Percentiles rank a stretch among this genome's conserved stretches.
Evolutionary conservation across 1,140 invertebrate species (phyloP).

Genomic region (Drosophila bocqueti): DNA sequence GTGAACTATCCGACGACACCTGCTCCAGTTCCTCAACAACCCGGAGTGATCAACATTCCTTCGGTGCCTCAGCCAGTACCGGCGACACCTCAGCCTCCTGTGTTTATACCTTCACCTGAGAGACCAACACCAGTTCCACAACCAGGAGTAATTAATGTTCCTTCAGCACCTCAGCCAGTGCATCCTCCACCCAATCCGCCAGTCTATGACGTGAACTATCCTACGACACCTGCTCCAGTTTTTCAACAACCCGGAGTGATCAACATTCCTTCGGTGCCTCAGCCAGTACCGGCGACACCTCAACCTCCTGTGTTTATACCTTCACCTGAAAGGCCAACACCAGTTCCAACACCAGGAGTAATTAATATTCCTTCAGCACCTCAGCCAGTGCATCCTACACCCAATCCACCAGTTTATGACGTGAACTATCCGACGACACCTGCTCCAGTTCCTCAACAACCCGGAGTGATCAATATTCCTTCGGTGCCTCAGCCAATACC

Average conservation of each 20-base stretch:
- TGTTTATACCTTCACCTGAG: neutral
- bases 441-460: slow-evolving; percentile 22
- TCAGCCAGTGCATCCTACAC: slow-evolving; percentile 22
- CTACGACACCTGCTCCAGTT: slow-evolving; percentile 71
- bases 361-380: slow-evolving; percentile 76
- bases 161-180: slow-evolving; percentile 26
- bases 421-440: slow-evolving; percentile 85
- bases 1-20: slow-evolving; percentile 75
- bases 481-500: slow-evolving; percentile 32
- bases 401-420: slow-evolving; percentile 8
- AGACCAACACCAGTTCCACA: slow-evolving; percentile 54
- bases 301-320: slow-evolving; percentile 18
- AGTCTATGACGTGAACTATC: slow-evolving; percentile 81
- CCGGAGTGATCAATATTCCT: slow-evolving; percentile 51
- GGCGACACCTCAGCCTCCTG: slow-evolving; percentile 20
- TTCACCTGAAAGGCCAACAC: neutral
- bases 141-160: slow-evolving; percentile 88
- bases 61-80: slow-evolving; percentile 28
- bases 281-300: slow-evolving; percentile 23
- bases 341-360: slow-evolving; percentile 88
- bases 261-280: slow-evolving; percentile 46
- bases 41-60: slow-evolving; percentile 55
- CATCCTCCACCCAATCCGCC: slow-evolving; percentile 7
- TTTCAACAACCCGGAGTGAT: slow-evolving; percentile 39
- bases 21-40: slow-evolving; percentile 10